These are phyloP conservation scores for Tonatia bakeri DNA, from an alignment of 2,113 vertebrate species.

Conservation along the genomic window DNA sequence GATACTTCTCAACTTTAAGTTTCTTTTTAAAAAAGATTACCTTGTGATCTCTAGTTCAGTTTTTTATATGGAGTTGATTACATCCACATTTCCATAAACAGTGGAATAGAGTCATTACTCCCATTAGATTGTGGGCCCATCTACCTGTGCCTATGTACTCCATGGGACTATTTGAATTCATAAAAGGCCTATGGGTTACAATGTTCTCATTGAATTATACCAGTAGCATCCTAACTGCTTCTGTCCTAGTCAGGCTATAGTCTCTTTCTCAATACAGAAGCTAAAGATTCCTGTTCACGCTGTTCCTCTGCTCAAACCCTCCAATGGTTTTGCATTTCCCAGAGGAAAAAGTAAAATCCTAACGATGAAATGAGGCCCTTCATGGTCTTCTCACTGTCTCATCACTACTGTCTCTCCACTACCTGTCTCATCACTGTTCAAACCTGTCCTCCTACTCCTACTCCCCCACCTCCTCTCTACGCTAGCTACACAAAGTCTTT, in stretches of 20 bases:
- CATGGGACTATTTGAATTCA: neutral
- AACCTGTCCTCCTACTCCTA: neutral
- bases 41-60: neutral
- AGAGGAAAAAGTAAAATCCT: neutral
- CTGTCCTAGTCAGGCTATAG: neutral
- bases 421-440: neutral
- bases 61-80: neutral
- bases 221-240: neutral
- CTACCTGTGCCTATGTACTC: neutral
- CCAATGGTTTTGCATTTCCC: neutral
- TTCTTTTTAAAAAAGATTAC: neutral
- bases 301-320: neutral
- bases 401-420: neutral
- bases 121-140: neutral
- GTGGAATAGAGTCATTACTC: neutral
- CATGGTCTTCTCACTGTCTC: neutral
- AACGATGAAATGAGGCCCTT: neutral
- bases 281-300: neutral
- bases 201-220: neutral
- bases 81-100: neutral
- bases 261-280: neutral
- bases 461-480: fast-evolving
- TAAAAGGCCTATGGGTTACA: neutral
- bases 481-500: neutral
- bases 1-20: neutral